Evolutionary conservation across 2,888 invertebrate genomes (phyloP).

Genomic region (Hetaerina titia): DNA sequence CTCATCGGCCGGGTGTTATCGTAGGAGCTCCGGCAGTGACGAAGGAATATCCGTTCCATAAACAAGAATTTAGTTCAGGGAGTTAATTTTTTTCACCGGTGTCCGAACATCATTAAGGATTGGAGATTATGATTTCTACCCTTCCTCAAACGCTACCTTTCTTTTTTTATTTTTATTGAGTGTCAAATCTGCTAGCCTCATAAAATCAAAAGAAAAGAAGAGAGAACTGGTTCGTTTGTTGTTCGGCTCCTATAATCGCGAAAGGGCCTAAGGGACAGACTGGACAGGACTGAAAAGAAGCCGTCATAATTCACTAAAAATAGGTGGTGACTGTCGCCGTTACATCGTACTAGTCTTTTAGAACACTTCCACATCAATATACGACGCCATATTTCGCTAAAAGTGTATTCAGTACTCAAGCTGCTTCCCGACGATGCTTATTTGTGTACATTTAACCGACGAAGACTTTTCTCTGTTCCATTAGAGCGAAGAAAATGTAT

Average conservation of each 20-base stretch:
- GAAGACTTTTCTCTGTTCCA: not conserved
- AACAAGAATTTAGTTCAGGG: not conserved
- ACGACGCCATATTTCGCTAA: not conserved
- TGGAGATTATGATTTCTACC: not conserved
- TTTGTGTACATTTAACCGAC: not conserved
- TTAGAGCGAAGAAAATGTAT: not conserved
- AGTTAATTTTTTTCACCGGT: not conserved
- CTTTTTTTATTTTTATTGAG: not conserved
- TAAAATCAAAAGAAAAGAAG: not conserved
- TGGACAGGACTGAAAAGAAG: not conserved
- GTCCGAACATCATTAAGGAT: not conserved
- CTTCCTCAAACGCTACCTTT: not conserved
- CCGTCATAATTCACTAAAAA: not conserved
- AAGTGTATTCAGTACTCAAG: not conserved
- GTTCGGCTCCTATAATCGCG: not conserved
- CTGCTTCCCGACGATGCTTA: not conserved
- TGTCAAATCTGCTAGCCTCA: not conserved
- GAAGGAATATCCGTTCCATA: not conserved
- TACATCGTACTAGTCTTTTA: not conserved
- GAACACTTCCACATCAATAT: not conserved
- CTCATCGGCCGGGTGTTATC: not conserved
- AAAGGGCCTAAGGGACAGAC: not conserved
- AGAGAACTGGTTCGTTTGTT: not conserved
- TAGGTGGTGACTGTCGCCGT: not conserved
- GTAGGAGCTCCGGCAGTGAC: not conserved